Base-by-base conservation (phyloP, 2,113 vertebrate genomes). In the Alethe diademata region DNA sequence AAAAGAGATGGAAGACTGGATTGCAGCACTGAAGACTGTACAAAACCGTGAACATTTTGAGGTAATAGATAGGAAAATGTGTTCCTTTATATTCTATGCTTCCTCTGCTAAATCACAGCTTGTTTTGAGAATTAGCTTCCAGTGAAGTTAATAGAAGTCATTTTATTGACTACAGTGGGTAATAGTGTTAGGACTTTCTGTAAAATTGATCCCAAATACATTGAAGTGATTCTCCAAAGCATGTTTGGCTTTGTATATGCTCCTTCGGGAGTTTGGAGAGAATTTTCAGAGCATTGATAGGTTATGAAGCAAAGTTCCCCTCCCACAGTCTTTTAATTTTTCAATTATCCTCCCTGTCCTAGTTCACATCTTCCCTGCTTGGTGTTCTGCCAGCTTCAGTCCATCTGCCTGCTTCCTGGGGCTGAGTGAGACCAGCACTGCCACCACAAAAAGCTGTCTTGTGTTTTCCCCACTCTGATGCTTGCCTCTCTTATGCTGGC, bases 1-100 rank as follows among this genome's bases (percentile, higher is more conserved):
- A 88, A 99, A 99, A 94, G 99, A 99, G 93, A 99, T 99, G 99
- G 99, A 99, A 97, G 99, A 99, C 53, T 99, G 99, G 99, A 99
- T 99, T 69, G 98, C 99, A 17, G 99, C 98, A 3, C 97, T 99
- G 94, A 99, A 98, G 85, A 98, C 98, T 43, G 98, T 99, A 53
- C 99, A 99, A 98, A 99, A 98, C 98, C 95, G 98, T 76, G 99
- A 99, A 76, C 99, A 99, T 90, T 99, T 99, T 96, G 99, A 99
- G 99, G 99, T 99, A 62, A 82, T 83, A 23, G 28, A 82, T 83
- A 23, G 29, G 24, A 83, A 8, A 57, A 81, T 13, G 14, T 14
- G 16, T 35, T 69, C 36, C 42, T 88, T 76, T 79, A 10, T 45
- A 12, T 51, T 76, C 29, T 51, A 35, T 67, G 35, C 53, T 35